These are phyloP conservation scores for Agrilus mali DNA, from an alignment of 2,888 invertebrate species.

Conservation along the genomic window DNA sequence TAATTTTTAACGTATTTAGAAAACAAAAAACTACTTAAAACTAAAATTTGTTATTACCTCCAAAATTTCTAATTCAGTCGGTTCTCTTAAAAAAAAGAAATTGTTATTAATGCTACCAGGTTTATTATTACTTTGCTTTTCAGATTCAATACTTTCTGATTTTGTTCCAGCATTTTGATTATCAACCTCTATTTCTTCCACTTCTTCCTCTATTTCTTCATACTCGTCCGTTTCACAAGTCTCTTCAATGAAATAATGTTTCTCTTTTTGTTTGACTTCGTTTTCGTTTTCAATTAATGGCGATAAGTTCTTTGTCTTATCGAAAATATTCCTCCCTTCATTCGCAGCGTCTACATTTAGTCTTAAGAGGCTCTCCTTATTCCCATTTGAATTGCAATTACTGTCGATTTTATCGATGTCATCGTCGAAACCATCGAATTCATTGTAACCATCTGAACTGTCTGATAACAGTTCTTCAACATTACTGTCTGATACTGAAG, in stretches of 20 bases:
- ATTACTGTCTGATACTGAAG: conserved; percentile 34
- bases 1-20: too few species aligned
- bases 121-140: too few species aligned
- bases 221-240: conserved; percentile 26
- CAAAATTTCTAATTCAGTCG: conserved; percentile 26
- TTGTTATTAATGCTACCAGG: too few species aligned
- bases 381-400: conserved; percentile 21
- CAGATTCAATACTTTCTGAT: conserved; percentile 17
- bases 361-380: conserved; percentile 12
- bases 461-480: conserved; percentile 27
- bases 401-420: conserved; percentile 17
- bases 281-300: conserved; percentile 13
- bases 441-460: conserved; percentile 24
- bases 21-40: not conserved
- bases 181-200: conserved; percentile 2
- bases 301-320: conserved; percentile 17
- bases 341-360: not conserved
- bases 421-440: conserved; percentile 21
- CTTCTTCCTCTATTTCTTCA: conserved; percentile 18
- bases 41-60: conserved; percentile 26
- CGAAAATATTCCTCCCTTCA: conserved; percentile 3
- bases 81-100: conserved; percentile 18
- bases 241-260: conserved; percentile 22
- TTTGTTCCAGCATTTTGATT: conserved; percentile 3
- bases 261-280: conserved; percentile 6